A percentile compares a stretch with the other conserved stretches of the same genome.
Conservation (phyloP, 2,797 vertebrate species). For the Tokudaia tokunoshimensis region DNA sequence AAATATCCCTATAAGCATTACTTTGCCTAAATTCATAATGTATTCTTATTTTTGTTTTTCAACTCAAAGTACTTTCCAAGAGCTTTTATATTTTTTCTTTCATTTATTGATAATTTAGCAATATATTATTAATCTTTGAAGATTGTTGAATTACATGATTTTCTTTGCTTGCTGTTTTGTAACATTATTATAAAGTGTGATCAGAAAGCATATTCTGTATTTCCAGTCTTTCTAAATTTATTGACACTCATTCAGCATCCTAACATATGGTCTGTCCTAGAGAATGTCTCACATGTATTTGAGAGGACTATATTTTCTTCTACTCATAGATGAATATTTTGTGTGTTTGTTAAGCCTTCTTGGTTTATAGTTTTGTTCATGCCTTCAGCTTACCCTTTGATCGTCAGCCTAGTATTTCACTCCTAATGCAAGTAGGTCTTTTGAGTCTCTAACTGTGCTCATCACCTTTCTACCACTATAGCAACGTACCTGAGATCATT, state of each 20-base stretch:
- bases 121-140: neutral
- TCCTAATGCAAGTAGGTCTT: neutral
- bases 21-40: neutral
- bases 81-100: neutral
- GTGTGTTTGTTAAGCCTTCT: neutral
- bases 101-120: neutral
- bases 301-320: neutral
- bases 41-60: neutral
- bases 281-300: neutral
- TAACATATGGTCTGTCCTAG: neutral
- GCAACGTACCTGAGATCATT: neutral
- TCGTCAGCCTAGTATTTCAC: neutral
- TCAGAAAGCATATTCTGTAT: conserved; percentile 2
- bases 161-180: neutral
- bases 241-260: neutral
- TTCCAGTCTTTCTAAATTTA: neutral
- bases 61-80: neutral
- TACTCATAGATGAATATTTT: neutral
- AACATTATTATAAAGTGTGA: neutral
- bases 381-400: neutral
- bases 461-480: neutral
- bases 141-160: neutral
- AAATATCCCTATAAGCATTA: neutral
- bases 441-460: neutral
- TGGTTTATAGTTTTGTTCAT: neutral